Evolutionary conservation across 2,797 vertebrate species (phyloP), one percentile per base, ranked within the genome.

Genomic region (Pitangus sulphuratus): DNA sequence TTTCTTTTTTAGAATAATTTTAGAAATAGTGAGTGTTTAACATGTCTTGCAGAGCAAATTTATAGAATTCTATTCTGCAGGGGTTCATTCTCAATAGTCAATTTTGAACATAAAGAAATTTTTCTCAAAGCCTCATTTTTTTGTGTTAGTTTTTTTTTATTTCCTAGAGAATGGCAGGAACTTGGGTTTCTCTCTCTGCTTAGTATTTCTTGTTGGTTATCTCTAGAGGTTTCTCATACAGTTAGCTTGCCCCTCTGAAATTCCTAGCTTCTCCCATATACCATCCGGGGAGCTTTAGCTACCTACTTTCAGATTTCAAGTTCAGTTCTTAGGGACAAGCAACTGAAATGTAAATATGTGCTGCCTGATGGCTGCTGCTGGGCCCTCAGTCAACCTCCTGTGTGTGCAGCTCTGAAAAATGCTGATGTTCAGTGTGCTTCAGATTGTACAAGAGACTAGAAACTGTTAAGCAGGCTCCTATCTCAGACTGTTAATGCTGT

Each of bases 351-450:
- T 30, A 31, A 71, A 76, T 39, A 22, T 28, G 5, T 64, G 19
- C 24, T 47, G 4, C 12, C 37, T 60, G 28, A 28, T 44, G 48
- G 3, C 28, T n/a, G 7, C 42, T 75, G 7, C 37, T 66, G 19
- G 62, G 17, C 44, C 22, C 58, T 37, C 61, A 54, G 7, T 47
- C 11, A 60, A 11, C 5, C 3, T 37, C 17, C 48, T 16, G 2
- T 24, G 7, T 1, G 2, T 39, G 19, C 7, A 28, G 16, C 24
- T 65, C 31, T 0, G 0, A 44, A 9, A 45, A 71, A 54, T 25
- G 21, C 1, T 16, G 12, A 13, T 30, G 11, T 17, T 35, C 6
- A n/a, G 11, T 2, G 4, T 48, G 8, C 17, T 84, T 60, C 31
- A 31, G 6, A 40, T 53, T 69, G 7, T 53, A 72, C 31, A 20